These are phyloP conservation scores for Liolophura sinensis DNA, from an alignment of 1,140 invertebrate genomes.

Conservation along the genomic window DNA sequence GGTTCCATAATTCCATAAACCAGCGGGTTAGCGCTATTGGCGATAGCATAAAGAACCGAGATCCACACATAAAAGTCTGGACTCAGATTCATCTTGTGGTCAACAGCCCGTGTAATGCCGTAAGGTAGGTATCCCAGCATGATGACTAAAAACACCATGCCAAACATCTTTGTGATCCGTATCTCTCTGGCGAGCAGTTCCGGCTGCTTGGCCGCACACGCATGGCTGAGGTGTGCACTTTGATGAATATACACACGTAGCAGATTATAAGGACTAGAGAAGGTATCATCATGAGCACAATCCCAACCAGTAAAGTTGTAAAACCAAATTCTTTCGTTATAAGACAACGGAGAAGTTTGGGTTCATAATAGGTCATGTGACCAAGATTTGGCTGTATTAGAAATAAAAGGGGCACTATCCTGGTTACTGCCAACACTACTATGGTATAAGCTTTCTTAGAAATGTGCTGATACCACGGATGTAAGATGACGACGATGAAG, in stretches of 20 bases:
- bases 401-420: conserved; percentile 51
- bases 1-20: conserved; percentile 57
- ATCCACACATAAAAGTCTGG: conserved; percentile 57
- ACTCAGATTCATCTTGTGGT: conserved; percentile 43
- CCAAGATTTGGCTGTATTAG: conserved; percentile 50
- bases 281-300: conserved; percentile 53
- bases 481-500: conserved; percentile 55
- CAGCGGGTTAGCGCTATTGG: conserved; percentile 53
- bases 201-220: conserved; percentile 37
- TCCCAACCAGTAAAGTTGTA: conserved; percentile 50
- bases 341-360: conserved; percentile 53
- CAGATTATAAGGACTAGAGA: conserved; percentile 54
- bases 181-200: conserved; percentile 54
- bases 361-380: conserved; percentile 51
- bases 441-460: conserved; percentile 52
- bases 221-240: conserved; percentile 46
- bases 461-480: conserved; percentile 54
- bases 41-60: conserved; percentile 55
- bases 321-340: conserved; percentile 46
- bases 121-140: conserved; percentile 56
- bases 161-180: conserved; percentile 60
- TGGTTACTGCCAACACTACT: conserved; percentile 47
- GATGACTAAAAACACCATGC: conserved; percentile 56
- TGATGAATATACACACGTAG: conserved; percentile 56
- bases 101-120: conserved; percentile 51